A percentile compares a stretch with the other conserved stretches of the same genome.
phyloP scores from a whole-genome alignment of 2,888 invertebrate species.

The Plebejus melissa region DNA sequence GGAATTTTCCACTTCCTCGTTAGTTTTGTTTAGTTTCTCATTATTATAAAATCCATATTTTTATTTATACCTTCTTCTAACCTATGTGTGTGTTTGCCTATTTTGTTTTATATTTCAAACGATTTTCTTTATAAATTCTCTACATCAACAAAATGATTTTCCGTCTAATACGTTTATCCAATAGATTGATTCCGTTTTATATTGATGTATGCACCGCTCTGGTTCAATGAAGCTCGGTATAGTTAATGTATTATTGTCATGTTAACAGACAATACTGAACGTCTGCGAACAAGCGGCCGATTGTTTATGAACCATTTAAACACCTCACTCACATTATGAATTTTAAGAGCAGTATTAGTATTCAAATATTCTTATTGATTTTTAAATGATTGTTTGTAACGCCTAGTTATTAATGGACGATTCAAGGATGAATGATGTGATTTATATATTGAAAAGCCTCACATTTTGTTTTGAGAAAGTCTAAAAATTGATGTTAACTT shows the following conservation, averaged over 20 bases:
- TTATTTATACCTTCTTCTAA: not conserved
- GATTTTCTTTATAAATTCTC: not conserved
- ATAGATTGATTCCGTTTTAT: constrained; percentile 49
- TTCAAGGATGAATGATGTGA: not conserved
- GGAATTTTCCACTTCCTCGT: not conserved
- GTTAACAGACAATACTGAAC: constrained; percentile 65
- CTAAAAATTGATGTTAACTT: not conserved
- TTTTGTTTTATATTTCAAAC: no score
- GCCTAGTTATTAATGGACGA: not conserved
- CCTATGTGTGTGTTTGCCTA: not conserved
- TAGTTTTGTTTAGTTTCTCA: not conserved
- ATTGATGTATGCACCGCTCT: constrained; percentile 60
- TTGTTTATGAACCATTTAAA: constrained; percentile 55
- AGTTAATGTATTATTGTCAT: constrained; percentile 71
- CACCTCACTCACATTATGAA: constrained; percentile 48
- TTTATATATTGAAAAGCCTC: not conserved
- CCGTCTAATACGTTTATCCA: constrained; percentile 43
- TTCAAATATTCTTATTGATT: constrained; percentile 27
- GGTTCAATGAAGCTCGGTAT: constrained; percentile 71
- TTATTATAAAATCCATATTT: not conserved
- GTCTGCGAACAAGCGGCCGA: constrained; percentile 64
- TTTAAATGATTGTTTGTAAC: constrained; percentile 16
- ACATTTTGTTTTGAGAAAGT: not conserved
- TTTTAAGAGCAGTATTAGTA: constrained; percentile 38
- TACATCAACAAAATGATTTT: not conserved